Evolutionary conservation across 2,888 invertebrate species (phyloP), one percentile per base, ranked within the genome.

Genomic region (Tachina fera): DNA sequence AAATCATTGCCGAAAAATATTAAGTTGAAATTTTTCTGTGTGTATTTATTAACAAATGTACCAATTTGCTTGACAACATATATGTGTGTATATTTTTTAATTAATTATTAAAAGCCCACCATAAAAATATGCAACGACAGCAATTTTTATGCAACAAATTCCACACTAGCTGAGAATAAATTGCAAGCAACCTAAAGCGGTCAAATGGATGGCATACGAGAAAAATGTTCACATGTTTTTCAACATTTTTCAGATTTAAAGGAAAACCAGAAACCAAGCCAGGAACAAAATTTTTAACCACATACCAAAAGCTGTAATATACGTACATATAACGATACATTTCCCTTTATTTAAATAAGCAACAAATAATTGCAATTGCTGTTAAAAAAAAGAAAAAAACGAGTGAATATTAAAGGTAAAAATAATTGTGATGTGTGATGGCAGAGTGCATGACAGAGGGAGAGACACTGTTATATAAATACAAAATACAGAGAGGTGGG

Each of bases 291-390:
- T 61, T 51, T 51, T 68, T 14, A 49, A 75, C 53, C 75, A 47
- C 68, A 81, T 31, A 56, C 58, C 41, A 49, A 31, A 3, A 19
- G n/a, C 14, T 16, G n/a, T 67, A 53, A 45, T 41, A 31, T 31
- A 39, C 45, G 45, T 43, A 39, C 45, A 53, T 43, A 39, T 47
- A 53, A 68, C 81, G 39, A 81, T 53, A 67, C 45, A 72, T 74
- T 79, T 76, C 41, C 76, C 72, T 76, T 43, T 72, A 80, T 72
- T 86, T 79, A 83, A 86, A 86, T 71, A 71, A 79, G 85, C 75
- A 78, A 65, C 74, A 79, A 61, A 85, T 78, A 78, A 70, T 67
- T 77, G 77, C 71, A 58, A 63, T 56, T 68, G 19, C 53, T 41
- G 68, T 11, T 6, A 31, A 31, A 31, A 31, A 31, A 31, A n/a